Evolutionary conservation across 2,113 vertebrate species (phyloP).

Genomic region (Pipra filicauda): DNA sequence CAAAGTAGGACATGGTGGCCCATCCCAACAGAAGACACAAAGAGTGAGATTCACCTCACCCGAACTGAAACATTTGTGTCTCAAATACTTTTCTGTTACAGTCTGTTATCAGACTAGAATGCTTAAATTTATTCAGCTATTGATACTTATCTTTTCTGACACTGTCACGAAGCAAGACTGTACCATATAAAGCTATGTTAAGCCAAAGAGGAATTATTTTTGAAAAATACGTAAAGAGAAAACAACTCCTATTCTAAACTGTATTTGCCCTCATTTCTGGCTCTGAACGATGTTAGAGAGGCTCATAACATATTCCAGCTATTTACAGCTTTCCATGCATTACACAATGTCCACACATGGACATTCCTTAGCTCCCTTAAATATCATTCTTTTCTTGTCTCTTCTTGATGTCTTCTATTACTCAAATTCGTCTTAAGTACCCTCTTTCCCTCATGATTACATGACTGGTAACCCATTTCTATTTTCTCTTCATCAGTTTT

Average conservation of each 20-base stretch:
- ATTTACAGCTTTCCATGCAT: not conserved
- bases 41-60: not conserved
- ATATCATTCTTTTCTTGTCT: not conserved
- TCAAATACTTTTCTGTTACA: not conserved
- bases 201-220: not conserved
- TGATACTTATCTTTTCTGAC: slow-evolving; percentile 11
- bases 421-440: not conserved
- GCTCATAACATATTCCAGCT: not conserved
- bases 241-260: not conserved
- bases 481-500: not conserved
- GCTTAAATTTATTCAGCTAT: not conserved
- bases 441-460: not conserved
- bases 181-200: not conserved
- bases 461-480: not conserved
- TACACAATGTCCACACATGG: not conserved
- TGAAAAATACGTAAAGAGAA: not conserved
- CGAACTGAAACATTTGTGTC: not conserved
- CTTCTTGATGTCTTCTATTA: not conserved
- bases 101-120: not conserved
- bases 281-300: not conserved
- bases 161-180: not conserved
- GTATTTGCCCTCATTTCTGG: not conserved
- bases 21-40: not conserved
- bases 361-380: not conserved
- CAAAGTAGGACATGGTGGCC: not conserved